Evolutionary conservation across 2,888 invertebrate genomes (phyloP), one percentile per base, ranked within the genome.

Genomic region (Melieria picta): DNA sequence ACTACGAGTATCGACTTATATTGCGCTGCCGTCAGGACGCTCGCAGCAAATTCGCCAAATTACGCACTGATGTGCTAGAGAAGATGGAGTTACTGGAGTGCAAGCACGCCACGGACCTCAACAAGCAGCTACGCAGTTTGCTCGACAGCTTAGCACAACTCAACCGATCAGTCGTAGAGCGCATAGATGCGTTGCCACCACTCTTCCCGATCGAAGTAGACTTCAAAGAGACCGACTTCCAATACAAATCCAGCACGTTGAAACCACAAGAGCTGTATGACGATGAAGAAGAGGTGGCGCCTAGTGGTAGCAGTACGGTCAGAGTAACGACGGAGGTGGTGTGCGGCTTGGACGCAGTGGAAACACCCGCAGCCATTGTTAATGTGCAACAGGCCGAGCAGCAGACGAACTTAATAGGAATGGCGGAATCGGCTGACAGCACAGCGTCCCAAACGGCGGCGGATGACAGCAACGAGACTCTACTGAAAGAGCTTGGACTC

Each of bases 141-240:
- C 93, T 98, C 11, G 91, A 93, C 68, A 96, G 95, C 0, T 89
- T 99, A 76, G 92, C 95, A 0, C 90, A 91, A 16, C 88, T 90
- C 70, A 89, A 90, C 72, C 86, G 88, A 85, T 93, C 94, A 79
- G 93, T 95, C 5, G 90, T 93, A 72, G 91, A 91, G 48, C 90
- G 95, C 62, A 88, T 98, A 79, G 91, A 93, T 63, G 93, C 93
- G 10, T 92, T 90, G 71, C 85, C 93, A 0, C 88, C 91, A 0
- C 88, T 98, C 3, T 99, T 99, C 86, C 98, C 98, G 0, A 97
- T 99, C 0, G 98, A 99, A 88, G 95, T 98, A 13, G 98, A 98
- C 86, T 89, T 99, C 7, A 93, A 95, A 1, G 93, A 94, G 78
- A 94, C 93, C 69, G 97, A 97, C 42, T 98, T 98, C 86, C 95